These are phyloP conservation scores for Xyrichtys novacula DNA, from an alignment of 2,797 vertebrate species.

Conservation along the genomic window DNA sequence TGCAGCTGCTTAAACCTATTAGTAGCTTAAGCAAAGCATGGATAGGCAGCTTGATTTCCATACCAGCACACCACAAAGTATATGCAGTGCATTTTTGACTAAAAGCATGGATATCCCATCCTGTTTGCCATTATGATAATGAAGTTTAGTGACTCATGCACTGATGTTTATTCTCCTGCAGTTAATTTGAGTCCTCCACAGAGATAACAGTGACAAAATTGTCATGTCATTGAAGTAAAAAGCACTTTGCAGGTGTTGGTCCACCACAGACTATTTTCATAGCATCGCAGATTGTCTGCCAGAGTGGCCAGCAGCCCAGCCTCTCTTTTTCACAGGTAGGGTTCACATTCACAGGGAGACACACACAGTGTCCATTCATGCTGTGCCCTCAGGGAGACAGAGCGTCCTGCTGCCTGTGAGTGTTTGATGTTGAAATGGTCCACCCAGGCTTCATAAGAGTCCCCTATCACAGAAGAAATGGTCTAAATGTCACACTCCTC, in stretches of 20 bases:
- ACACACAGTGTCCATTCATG: constrained; percentile 30
- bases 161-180: constrained; percentile 19
- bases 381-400: constrained; percentile 45
- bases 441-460: constrained; percentile 63
- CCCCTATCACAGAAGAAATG: constrained; percentile 54
- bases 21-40: constrained; percentile 40
- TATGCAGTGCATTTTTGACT: neutral
- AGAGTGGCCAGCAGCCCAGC: constrained; percentile 23
- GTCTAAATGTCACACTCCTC: constrained; percentile 76
- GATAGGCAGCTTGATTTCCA: constrained; percentile 26
- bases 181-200: constrained; percentile 6
- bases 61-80: constrained; percentile 18
- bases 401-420: constrained; percentile 60
- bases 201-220: constrained; percentile 22
- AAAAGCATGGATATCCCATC: neutral
- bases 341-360: constrained; percentile 20
- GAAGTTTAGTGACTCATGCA: constrained; percentile 11
- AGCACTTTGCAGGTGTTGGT: neutral
- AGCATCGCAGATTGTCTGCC: constrained; percentile 28
- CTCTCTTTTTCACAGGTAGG: constrained; percentile 38
- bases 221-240: neutral
- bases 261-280: constrained; percentile 31
- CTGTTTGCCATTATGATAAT: constrained; percentile 10
- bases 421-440: constrained; percentile 76
- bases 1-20: constrained; percentile 18